Base-by-base conservation (phyloP, 2,888 invertebrate species). In the Cloeon dipterum region DNA sequence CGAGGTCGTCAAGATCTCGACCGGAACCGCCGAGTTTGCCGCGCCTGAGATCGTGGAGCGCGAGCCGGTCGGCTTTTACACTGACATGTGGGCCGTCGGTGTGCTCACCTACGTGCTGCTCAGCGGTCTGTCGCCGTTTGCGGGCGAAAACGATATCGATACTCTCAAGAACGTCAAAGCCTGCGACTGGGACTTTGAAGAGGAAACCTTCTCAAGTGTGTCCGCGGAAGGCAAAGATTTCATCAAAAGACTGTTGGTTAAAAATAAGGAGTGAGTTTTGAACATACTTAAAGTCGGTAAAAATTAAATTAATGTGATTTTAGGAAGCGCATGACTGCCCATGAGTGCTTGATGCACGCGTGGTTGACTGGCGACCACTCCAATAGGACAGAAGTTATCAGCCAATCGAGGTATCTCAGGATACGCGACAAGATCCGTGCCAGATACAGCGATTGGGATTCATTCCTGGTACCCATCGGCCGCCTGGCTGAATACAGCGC, bases 31-130 rank as follows among this genome's bases (percentile, higher is more conserved):
- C 0, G 98, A 99, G 61, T 99, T 98, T 59, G 98, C 98, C 2
- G 94, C 98, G 29, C 98, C 98, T 0, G 98, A 99, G 66, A 93
- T 99, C 42, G 96, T 94, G 1, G 93, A 96, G 52, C 70, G 94
- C 13, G 94, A 98, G 56, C 89, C 96, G 0, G 96, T 99, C 42
- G 98, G 98, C 38, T 99, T 98, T 66, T 98, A 96, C 62, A 99
- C 98, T 0, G 98, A 99, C 55, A 99, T 99, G 98, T 99, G 98
- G 98, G 94, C 96, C 23, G 81, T 93, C 21, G 98, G 98, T 50
- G 98, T 98, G 2, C 66, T 99, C n/a, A 76, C 86, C 13, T 99
- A 99, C 54, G 94, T 98, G 26, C 65, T 99, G 78, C 62, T 99
- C 44, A 93, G 93, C 50, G 98, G 98, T 35, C 63, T 99, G 35